phyloP scores from a whole-genome alignment of 2,113 vertebrate genomes.

The Lasiurus cinereus region DNA sequence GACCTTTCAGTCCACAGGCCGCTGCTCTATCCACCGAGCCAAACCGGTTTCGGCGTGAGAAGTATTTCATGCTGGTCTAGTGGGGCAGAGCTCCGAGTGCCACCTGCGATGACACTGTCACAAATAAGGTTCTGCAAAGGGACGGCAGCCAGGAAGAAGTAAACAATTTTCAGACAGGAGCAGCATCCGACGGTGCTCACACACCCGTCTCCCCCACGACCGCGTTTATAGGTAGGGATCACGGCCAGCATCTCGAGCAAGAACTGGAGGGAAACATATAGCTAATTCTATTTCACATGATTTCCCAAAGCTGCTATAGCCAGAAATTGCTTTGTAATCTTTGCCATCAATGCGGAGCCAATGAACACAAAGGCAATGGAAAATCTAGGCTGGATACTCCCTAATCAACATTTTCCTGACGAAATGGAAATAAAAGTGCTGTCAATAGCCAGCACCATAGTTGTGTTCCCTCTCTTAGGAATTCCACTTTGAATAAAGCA shows the following conservation, averaged over 20 bases:
- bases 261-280: conserved; percentile 46
- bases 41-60: too few species aligned
- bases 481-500: conserved; percentile 19
- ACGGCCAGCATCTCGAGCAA: conserved; percentile 27
- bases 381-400: background rate
- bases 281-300: conserved; percentile 64
- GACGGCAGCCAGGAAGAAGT: conserved; percentile 15
- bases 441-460: conserved; percentile 8
- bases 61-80: background rate
- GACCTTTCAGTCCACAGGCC: too few species aligned
- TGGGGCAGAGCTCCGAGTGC: background rate
- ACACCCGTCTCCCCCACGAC: background rate
- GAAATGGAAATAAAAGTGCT: background rate
- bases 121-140: conserved; percentile 1
- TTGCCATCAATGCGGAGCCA: conserved; percentile 17
- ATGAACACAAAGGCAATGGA: background rate
- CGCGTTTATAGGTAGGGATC: background rate
- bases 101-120: background rate
- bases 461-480: background rate
- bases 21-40: too few species aligned
- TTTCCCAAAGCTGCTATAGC: conserved; percentile 51
- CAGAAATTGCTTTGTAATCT: conserved; percentile 58
- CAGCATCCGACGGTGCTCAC: background rate
- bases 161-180: background rate
- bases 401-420: conserved; percentile 7